Base-by-base conservation (phyloP, 2,113 vertebrate genomes). In the Theristicus caerulescens region DNA sequence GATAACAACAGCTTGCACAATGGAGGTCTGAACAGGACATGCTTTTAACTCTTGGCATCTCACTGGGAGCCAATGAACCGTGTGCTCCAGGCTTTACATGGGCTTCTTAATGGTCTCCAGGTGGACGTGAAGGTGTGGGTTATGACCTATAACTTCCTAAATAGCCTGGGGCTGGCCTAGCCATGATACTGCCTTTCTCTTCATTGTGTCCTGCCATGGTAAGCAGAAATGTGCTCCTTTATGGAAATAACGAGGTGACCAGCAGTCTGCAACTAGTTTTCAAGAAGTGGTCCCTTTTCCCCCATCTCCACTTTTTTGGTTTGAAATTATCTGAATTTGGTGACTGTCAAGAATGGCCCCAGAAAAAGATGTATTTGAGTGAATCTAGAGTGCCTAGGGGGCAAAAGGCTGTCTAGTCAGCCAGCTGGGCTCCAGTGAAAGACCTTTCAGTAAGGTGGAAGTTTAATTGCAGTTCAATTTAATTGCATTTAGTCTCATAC, bases 81-180 rank as follows among this genome's bases (percentile, higher is more conserved):
- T 49, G 66, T 49, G 44, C 74, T 90, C 29, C 44, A 71, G 76
- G 88, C 74, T 92, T 86, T 80, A 55, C 20, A 1, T 8, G 46
- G 54, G 29, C 67, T 93, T 73, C 62, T 58, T 95, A 94, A 94
- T 93, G 26, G 79, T 88, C 79, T 95, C 82, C 72, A 78, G 82
- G 76, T 96, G 92, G 86, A 83, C 67, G 83, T 86, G 88, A 86
- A 90, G 74, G 71, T 81, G 85, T 93, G 69, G 67, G 66, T 92
- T 86, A 87, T 86, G 76, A 86, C 55, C 85, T 83, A 31, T 70
- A 91, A 82, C 57, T 94, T 96, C 74, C 62, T 69, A 83, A 94
- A 47, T 12, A 44, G 79, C 90, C 67, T 1, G n/a, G 54, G 85
- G 67, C 88, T 55, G 42, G 58, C 71, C 71, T 47, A 24, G 66